Conservation (phyloP, 92 coral and sea anemone genomes). For the Metridium senile region DNA sequence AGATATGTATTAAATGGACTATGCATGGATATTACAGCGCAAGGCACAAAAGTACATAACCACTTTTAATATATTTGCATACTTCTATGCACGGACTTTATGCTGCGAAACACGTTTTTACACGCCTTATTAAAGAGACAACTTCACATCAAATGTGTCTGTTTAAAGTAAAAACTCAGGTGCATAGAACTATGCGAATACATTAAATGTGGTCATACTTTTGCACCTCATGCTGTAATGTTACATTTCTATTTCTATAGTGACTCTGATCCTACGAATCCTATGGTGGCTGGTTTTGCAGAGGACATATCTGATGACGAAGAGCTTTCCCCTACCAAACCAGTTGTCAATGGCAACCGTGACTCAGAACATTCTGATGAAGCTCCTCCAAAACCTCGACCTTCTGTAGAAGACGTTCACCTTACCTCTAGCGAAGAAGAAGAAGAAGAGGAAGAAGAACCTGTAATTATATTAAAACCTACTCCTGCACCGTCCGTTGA, state of each 20-base stretch:
- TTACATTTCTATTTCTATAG: constrained; percentile 23
- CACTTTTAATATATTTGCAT: no score
- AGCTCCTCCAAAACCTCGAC: constrained; percentile 18
- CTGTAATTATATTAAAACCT: not conserved
- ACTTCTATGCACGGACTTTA: no score
- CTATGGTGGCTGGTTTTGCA: constrained; percentile 94
- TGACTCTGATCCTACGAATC: constrained; percentile 69
- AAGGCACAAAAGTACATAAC: no score
- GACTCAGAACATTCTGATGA: constrained; percentile 19
- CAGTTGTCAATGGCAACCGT: constrained; percentile 44
- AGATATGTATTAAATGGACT: no score
- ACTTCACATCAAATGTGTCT: no score
- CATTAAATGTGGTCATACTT: no score
- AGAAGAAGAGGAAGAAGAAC: constrained; percentile 38
- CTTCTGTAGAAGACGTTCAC: constrained; percentile 61
- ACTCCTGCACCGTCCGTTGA: not conserved
- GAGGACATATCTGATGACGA: constrained; percentile 92
- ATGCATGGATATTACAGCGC: no score
- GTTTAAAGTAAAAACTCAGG: no score
- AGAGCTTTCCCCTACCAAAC: constrained; percentile 18
- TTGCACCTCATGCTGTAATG: no score
- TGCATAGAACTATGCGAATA: no score
- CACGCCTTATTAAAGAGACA: no score
- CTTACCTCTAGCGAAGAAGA: constrained; percentile 81
- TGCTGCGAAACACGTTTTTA: no score